Evolutionary conservation across 2,113 vertebrate species (phyloP).

Genomic region (Cyanocitta stelleri): DNA sequence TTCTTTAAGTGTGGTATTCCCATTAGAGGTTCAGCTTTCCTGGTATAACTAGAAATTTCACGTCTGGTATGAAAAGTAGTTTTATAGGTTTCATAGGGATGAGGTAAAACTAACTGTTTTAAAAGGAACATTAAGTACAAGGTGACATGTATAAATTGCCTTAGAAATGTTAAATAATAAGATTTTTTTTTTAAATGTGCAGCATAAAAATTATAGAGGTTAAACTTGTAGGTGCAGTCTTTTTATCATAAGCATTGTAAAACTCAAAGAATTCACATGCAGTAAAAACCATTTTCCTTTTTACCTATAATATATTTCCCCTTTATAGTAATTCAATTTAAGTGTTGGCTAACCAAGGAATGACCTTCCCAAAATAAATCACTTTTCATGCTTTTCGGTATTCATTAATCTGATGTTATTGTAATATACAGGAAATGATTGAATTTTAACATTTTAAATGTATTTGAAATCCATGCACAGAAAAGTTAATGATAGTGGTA

Average conservation of each 20-base stretch:
- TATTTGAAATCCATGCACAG: constrained; percentile 16
- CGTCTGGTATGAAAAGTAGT: neutral
- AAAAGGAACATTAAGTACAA: constrained; percentile 32
- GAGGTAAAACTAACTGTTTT: constrained; percentile 27
- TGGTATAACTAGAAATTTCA: neutral
- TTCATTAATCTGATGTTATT: constrained; percentile 26
- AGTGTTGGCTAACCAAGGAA: neutral
- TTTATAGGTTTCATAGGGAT: neutral
- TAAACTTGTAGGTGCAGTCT: constrained; percentile 13
- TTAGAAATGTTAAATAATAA: constrained; percentile 39
- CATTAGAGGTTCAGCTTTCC: neutral
- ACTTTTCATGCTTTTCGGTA: constrained; percentile 10
- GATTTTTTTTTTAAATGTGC: neutral
- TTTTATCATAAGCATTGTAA: constrained; percentile 31
- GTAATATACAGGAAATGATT: neutral
- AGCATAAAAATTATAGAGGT: constrained; percentile 36
- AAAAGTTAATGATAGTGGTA: neutral
- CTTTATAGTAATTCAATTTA: constrained; percentile 5
- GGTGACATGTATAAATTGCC: constrained; percentile 31
- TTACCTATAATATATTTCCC: constrained; percentile 34
- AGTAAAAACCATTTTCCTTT: constrained; percentile 23
- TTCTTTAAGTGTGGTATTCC: neutral
- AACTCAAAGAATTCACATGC: constrained; percentile 14
- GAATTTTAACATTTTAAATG: constrained; percentile 21
- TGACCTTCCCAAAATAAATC: constrained; percentile 46